Base-by-base conservation (phyloP, 2,113 vertebrate species). In the Cettia cetti region DNA sequence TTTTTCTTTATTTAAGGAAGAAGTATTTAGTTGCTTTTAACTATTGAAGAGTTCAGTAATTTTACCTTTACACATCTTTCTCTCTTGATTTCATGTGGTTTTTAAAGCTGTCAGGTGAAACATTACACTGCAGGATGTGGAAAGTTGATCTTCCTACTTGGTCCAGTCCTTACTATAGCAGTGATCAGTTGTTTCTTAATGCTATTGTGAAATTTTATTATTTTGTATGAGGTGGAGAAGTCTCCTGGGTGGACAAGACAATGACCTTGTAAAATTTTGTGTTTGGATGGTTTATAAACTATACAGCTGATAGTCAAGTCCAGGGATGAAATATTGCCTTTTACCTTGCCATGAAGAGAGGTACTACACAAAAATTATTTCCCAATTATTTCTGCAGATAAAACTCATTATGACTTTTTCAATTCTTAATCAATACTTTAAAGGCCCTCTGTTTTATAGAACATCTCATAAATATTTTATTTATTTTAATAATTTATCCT, bases 381-480 rank as follows among this genome's bases (percentile, higher is more conserved):
- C 68, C 69, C 94, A 90, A 93, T 96, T 95, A 94, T 94, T 97
- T 94, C 89, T 96, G 75, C 82, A 96, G 81, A 80, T 95, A 93
- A 96, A 97, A 86, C 83, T 96, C 97, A 97, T 97, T 94, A 97
- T 95, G 65, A 81, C 86, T 96, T 97, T 96, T 79, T 97, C 92
- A 93, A 96, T 98, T 97, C 96, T 95, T 96, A 97, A 98, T 97
- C 97, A 96, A 98, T 98, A 97, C 96, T 95, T 97, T 96, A 96
- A 97, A 97, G 44, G 90, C 82, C 87, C 94, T 97, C 96, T 97
- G 96, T 92, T 97, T 98, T 95, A 97, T 96, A 96, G 97, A 98
- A 97, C 79, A 97, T 82, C 92, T 97, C 96, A 98, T 98, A 94
- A 97, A 98, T 98, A 97, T 97, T 98, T 98, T 96, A 98, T 95